Percentiles rank a stretch among this genome's conserved stretches.
These are phyloP conservation scores for Cepphus grylle DNA, from an alignment of 2,113 vertebrate genomes.

Conservation along the genomic window DNA sequence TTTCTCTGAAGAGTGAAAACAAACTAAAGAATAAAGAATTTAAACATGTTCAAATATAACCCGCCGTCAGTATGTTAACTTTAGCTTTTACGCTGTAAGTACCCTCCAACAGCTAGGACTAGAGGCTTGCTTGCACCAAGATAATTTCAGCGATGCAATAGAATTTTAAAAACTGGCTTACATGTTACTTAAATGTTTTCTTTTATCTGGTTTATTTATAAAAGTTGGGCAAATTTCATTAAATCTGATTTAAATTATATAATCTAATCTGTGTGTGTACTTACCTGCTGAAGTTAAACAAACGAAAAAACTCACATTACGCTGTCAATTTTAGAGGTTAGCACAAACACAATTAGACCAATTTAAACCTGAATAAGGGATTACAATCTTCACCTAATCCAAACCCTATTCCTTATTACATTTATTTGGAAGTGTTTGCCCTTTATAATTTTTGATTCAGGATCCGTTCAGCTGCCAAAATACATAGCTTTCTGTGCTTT, in stretches of 20 bases:
- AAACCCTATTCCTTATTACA: not conserved
- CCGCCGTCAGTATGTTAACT: not conserved
- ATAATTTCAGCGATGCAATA: not conserved
- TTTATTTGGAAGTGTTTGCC: not conserved
- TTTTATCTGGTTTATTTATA: not conserved
- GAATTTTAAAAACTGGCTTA: not conserved
- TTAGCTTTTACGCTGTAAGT: not conserved
- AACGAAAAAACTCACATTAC: not conserved
- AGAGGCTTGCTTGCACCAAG: not conserved
- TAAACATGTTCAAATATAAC: not conserved
- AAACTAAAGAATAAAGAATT: not conserved
- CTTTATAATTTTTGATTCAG: not conserved
- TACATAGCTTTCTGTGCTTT: not conserved
- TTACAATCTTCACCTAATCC: not conserved
- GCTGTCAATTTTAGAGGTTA: not conserved
- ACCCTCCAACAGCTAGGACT: not conserved
- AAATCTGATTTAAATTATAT: not conserved
- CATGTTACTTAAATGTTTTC: not conserved
- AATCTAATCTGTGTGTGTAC: not conserved
- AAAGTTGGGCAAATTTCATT: not conserved
- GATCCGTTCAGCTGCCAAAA: not conserved
- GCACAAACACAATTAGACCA: not conserved
- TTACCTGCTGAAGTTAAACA: not conserved
- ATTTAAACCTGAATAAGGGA: not conserved
- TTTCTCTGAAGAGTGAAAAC: not conserved